Percentiles rank a stretch among this genome's conserved stretches.
phyloP scores from a whole-genome alignment of 2,888 invertebrate genomes.

The Andrena camellia region DNA sequence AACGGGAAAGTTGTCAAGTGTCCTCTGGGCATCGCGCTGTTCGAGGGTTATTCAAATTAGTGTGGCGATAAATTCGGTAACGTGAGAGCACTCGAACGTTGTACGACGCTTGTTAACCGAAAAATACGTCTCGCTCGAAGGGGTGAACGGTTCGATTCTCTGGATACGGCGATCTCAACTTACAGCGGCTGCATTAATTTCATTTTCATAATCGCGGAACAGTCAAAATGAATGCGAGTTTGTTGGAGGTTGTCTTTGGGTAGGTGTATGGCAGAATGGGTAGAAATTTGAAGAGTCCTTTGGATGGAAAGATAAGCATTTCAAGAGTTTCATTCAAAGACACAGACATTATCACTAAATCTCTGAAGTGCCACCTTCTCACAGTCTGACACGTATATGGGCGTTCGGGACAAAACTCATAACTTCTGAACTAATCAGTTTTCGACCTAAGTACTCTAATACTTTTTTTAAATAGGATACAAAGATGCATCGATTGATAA shows the following conservation, averaged over 20 bases:
- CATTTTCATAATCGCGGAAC: not conserved
- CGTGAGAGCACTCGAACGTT: not conserved
- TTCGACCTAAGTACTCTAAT: too few species aligned
- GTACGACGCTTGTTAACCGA: not conserved
- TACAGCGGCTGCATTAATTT: not conserved
- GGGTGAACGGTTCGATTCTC: not conserved
- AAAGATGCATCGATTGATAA: too few species aligned
- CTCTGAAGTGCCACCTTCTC: too few species aligned
- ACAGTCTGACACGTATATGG: too few species aligned
- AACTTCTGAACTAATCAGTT: too few species aligned
- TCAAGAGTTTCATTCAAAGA: too few species aligned
- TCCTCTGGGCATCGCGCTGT: not conserved
- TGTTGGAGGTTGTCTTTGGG: not conserved
- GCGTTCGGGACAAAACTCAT: too few species aligned
- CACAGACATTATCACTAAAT: too few species aligned
- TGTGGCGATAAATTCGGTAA: not conserved
- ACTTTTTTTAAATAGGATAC: too few species aligned
- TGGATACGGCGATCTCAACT: not conserved
- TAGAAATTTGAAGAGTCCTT: too few species aligned
- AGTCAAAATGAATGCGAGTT: not conserved
- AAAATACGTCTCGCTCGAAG: not conserved
- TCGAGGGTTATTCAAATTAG: conserved; percentile 39
- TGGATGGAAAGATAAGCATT: too few species aligned
- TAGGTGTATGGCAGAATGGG: too few species aligned
- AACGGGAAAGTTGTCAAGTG: conserved; percentile 19